A percentile compares a stretch with the other conserved stretches of the same genome.
phyloP scores from a whole-genome alignment of 2,888 invertebrate genomes.

The Sycophila texana region DNA sequence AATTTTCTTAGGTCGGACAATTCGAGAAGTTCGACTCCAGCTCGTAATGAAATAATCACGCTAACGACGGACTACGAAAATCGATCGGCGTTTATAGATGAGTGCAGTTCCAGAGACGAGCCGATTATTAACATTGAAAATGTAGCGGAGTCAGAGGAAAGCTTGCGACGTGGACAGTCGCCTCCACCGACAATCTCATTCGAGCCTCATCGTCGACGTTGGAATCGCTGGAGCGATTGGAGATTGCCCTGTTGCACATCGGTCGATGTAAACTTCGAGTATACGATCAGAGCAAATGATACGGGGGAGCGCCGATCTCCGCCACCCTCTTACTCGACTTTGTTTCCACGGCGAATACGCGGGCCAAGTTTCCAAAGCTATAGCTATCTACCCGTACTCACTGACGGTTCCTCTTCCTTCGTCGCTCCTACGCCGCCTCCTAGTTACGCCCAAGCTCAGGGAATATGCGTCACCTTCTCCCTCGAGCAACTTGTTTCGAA shows the following conservation, averaged over 20 bases:
- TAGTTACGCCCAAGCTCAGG: constrained; percentile 51
- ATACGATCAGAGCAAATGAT: too few relatives aligned
- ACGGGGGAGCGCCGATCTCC: neutral
- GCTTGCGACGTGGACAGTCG: neutral
- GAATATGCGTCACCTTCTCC: constrained; percentile 51
- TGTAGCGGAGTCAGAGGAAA: neutral
- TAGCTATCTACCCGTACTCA: constrained; percentile 16
- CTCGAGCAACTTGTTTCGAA: constrained; percentile 56
- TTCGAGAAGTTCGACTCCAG: neutral
- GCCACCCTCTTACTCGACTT: constrained; percentile 40
- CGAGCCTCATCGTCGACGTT: constrained; percentile 2
- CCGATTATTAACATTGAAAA: neutral
- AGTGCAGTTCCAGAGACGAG: neutral
- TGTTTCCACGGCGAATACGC: constrained; percentile 17
- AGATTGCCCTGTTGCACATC: neutral
- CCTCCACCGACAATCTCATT: constrained; percentile 42
- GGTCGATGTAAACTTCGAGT: too few relatives aligned
- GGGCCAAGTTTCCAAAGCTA: neutral
- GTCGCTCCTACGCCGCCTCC: constrained; percentile 41
- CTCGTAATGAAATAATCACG: constrained; percentile 25
- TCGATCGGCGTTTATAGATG: neutral
- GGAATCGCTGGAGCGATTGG: neutral
- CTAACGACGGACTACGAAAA: constrained; percentile 40
- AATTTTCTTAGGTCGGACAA: neutral
- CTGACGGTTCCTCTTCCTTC: constrained; percentile 36